Conservation (phyloP, 2,888 invertebrate genomes). For the Acleris literana region DNA sequence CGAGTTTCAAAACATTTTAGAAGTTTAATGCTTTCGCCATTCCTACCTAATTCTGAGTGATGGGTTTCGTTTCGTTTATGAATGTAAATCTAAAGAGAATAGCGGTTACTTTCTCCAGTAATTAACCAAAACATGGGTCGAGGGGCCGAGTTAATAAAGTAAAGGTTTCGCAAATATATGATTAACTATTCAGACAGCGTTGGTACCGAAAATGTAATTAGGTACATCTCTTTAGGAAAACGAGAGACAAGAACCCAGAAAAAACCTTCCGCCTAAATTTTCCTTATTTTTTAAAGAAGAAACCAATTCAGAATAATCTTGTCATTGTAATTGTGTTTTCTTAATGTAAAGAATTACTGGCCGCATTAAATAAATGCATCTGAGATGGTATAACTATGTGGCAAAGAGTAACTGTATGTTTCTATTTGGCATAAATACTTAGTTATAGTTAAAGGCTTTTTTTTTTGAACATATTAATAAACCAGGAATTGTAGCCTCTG, state of each 20-base stretch:
- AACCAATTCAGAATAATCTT: too few relatives aligned
- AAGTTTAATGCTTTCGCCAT: conserved; percentile 3
- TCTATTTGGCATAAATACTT: too few relatives aligned
- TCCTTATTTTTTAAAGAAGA: too few relatives aligned
- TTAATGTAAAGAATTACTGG: too few relatives aligned
- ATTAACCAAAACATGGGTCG: conserved; percentile 29
- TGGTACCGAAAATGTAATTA: conserved; percentile 22
- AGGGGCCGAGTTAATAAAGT: conserved; percentile 22
- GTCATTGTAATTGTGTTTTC: too few relatives aligned
- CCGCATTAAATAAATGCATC: too few relatives aligned
- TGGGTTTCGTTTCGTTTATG: conserved; percentile 9
- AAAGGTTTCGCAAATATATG: conserved; percentile 31
- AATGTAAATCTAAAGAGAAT: conserved; percentile 30
- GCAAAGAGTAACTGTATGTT: too few relatives aligned
- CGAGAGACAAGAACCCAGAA: background rate
- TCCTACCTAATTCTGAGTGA: conserved; percentile 21
- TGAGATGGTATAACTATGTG: too few relatives aligned
- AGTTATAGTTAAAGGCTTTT: too few relatives aligned
- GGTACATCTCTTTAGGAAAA: conserved; percentile 21
- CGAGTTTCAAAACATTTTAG: background rate
- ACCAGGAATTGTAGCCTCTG: too few relatives aligned
- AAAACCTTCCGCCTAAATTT: background rate
- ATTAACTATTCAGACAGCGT: conserved; percentile 30
- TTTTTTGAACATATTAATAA: too few relatives aligned
- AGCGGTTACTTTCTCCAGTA: conserved; percentile 26